Base-by-base conservation (phyloP, 2,888 invertebrate genomes). In the Drosophila leonis region DNA sequence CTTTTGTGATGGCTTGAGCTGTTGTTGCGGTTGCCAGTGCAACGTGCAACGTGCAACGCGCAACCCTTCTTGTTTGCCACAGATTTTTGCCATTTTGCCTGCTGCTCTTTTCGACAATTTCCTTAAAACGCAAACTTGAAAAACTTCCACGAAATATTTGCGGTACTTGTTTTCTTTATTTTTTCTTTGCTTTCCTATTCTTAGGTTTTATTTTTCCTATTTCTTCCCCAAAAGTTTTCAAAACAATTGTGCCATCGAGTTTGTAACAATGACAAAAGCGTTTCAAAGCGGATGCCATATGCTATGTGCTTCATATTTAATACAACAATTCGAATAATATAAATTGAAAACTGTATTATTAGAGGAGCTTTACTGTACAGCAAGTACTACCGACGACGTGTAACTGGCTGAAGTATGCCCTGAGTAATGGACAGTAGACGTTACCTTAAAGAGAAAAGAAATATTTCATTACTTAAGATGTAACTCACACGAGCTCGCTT, bases 121-220 rank as follows among this genome's bases (percentile, higher is more conserved):
- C 82, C 84, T 78, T 82, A 73, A 87, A 84, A 77, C 83, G 74
- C 82, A 78, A 85, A 85, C 81, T 83, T 79, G 62, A 85, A 83
- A 85, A 85, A 85, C 75, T 88, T 85, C 52, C 37, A 61, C 62
- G 63, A 75, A 76, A 77, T 75, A 76, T 77, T 82, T 69, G 68
- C 52, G 69, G 68, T 46, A 29, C 54, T 24, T 49, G 20, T 41
- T 35, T 42, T 42, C 42, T 39, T 54, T 54, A 27, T 39, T 39
- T 54, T 35, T 46, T 33, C 61, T 57, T 63, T 64, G 66, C 67
- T 20, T 44, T 46, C 31, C 46, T 4, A 37, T 44, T 20, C 37
- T 37, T 9, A 13, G 52, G 31, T 63, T 49, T 60, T 37, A 37
- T 29, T 29, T 48, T 29, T 10, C 56, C 51, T 51, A 49, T 62